These are phyloP conservation scores for Ornithoptera alexandrae DNA, from an alignment of 2,888 invertebrate genomes.

Conservation along the genomic window DNA sequence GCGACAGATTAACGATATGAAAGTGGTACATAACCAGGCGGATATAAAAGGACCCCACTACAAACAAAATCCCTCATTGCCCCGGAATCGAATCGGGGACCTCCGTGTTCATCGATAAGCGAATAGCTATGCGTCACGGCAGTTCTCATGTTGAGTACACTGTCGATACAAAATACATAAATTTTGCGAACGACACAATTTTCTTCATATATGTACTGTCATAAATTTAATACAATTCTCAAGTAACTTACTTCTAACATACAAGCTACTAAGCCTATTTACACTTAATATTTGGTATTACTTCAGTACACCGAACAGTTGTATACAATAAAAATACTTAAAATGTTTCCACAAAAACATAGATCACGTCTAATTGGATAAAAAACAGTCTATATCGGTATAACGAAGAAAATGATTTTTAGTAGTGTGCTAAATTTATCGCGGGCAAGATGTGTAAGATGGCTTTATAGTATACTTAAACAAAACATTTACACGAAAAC, in stretches of 20 bases:
- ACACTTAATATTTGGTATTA: constrained; percentile 56
- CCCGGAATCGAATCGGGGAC: no score
- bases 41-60: no score
- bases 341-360: background rate
- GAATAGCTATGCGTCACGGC: background rate
- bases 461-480: background rate
- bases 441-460: background rate
- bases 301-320: constrained; percentile 35
- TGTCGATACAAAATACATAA: background rate
- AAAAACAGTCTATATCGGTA: background rate
- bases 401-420: background rate
- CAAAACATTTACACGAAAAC: background rate
- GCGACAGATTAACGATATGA: no score
- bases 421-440: background rate
- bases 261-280: constrained; percentile 40
- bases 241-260: constrained; percentile 32
- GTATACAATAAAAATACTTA: background rate
- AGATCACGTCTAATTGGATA: background rate
- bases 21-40: no score
- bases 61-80: no score
- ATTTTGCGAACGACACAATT: background rate
- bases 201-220: background rate
- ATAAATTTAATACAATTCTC: constrained; percentile 12
- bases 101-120: no score
- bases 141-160: background rate